phyloP scores from a whole-genome alignment of 2,888 invertebrate genomes.

The Drosophila algonquin region DNA sequence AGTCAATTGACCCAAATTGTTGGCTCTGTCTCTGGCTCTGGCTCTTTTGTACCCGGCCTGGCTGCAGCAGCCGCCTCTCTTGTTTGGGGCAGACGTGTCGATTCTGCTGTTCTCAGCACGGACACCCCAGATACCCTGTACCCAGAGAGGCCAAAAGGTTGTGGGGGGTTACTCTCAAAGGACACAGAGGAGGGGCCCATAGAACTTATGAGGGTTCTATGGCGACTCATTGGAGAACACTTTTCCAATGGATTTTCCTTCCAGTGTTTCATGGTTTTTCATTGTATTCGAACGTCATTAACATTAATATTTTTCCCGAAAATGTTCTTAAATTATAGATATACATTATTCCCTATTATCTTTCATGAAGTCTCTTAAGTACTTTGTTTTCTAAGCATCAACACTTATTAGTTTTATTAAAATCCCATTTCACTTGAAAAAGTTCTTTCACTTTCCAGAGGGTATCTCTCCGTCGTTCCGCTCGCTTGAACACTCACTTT shows the following conservation, averaged over 20 bases:
- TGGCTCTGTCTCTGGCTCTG: slow-evolving; percentile 50
- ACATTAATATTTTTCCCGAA: too few species aligned
- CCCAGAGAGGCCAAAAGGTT: not conserved
- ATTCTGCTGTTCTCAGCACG: slow-evolving; percentile 44
- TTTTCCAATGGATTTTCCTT: too few species aligned
- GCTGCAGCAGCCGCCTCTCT: slow-evolving; percentile 44
- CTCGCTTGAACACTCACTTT: slow-evolving; percentile 45
- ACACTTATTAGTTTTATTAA: not conserved
- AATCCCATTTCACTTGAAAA: not conserved
- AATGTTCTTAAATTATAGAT: too few species aligned
- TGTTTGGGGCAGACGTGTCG: slow-evolving; percentile 45
- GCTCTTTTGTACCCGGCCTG: slow-evolving; percentile 61
- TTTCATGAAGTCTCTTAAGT: too few species aligned
- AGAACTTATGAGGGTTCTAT: too few species aligned
- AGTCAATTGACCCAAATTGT: slow-evolving; percentile 77
- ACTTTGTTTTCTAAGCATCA: not conserved
- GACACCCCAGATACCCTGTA: slow-evolving; percentile 32
- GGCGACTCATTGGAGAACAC: too few species aligned
- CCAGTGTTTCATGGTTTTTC: too few species aligned
- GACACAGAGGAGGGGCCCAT: too few species aligned
- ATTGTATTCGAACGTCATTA: too few species aligned
- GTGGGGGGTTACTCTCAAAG: too few species aligned
- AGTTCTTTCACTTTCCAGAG: not conserved
- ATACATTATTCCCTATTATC: too few species aligned
- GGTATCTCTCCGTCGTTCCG: not conserved